Evolutionary conservation across 2,888 invertebrate genomes (phyloP).

Genomic region (Rhagonycha fulva): DNA sequence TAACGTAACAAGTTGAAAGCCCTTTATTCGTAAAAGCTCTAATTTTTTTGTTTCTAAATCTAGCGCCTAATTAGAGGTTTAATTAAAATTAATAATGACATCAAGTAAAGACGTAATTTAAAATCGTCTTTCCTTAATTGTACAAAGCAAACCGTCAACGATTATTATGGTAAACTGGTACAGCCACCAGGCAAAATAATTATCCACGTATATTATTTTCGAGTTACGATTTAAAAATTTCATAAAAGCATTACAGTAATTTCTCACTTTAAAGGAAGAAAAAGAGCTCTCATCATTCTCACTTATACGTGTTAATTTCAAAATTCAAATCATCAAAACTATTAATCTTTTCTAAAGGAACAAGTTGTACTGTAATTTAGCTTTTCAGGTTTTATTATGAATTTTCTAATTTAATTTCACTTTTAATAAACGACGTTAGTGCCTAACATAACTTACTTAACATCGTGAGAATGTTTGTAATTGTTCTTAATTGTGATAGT

Average conservation of each 20-base stretch:
- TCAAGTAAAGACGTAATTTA: neutral
- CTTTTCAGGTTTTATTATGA: neutral
- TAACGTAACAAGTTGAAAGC: too few species aligned
- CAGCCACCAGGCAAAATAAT: neutral
- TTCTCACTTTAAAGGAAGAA: neutral
- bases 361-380: neutral
- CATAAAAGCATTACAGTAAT: neutral
- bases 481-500: slow-evolving; percentile 26
- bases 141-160: neutral
- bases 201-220: neutral
- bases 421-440: slow-evolving; percentile 31
- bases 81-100: neutral
- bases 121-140: neutral
- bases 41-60: too few species aligned
- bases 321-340: neutral
- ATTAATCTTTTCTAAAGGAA: neutral
- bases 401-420: slow-evolving; percentile 8
- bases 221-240: neutral
- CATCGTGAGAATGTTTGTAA: slow-evolving; percentile 41
- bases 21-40: too few species aligned
- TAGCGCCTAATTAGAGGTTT: neutral
- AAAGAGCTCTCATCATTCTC: neutral
- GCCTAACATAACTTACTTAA: slow-evolving; percentile 37
- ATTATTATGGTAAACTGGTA: neutral
- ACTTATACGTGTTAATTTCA: neutral